Evolutionary conservation across 2,797 vertebrate genomes (phyloP), one percentile per base, ranked within the genome.

Genomic region (Tympanoctomys barrerae): DNA sequence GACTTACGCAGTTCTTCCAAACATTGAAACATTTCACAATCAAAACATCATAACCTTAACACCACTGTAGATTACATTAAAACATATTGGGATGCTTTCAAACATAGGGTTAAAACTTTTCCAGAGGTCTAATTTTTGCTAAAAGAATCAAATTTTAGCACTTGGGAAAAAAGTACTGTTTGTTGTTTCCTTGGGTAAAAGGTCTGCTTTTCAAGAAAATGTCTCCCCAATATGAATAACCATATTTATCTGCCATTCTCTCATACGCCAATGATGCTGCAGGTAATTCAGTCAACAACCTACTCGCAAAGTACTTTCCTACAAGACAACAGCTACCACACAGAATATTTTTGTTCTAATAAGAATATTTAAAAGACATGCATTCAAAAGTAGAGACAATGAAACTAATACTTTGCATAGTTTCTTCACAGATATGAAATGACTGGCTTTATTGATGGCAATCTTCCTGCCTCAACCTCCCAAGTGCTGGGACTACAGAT

Each of bases 131-230:
- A 52, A 52, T 61, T 85, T 90, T 62, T 85, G 39, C 39, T 85
- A 36, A 24, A 94, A 70, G 54, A 33, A 22, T 52, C 79, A 83
- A 77, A 83, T 31, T 89, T 89, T 83, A 68, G 62, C 28, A 81
- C 10, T 46, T 39, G 28, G 5, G 46, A 85, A 42, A 61, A 7
- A 93, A 39, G 62, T 13, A 80, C 5, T 61, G 66, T 59, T 85
- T 42, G 4, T 2, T 80, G 36, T 71, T 87, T 93, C 39, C 54
- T 87, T 61, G 13, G n/a, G 54, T 39, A 33, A 71, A 39, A 87
- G 33, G 64, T 57, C 87, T 59, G 12, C 49, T 78, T 89, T 79
- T 71, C 49, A 49, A 95, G 36, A 89, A 88, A 87, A 77, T 80
- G 14, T 54, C 33, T 57, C 39, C n/a, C 77, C 59, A 66, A 4